These are phyloP conservation scores for Trichechus manatus DNA, from an alignment of 2,113 vertebrate species.

Conservation along the genomic window DNA sequence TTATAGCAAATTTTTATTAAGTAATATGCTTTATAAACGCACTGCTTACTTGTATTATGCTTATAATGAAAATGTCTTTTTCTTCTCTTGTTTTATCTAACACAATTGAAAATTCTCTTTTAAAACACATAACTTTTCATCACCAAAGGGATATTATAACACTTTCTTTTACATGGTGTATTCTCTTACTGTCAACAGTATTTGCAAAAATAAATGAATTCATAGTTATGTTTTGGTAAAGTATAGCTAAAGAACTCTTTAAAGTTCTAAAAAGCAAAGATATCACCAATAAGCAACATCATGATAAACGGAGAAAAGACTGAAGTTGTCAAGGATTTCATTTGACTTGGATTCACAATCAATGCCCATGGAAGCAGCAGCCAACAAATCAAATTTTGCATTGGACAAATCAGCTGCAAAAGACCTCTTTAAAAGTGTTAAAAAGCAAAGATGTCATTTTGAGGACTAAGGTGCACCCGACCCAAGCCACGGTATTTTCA, in stretches of 20 bases:
- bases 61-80: background rate
- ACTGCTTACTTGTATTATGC: background rate
- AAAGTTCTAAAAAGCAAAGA: too few relatives aligned
- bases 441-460: too few relatives aligned
- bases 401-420: too few relatives aligned
- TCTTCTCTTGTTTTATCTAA: conserved; percentile 10
- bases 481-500: too few relatives aligned
- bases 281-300: too few relatives aligned
- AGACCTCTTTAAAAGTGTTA: too few relatives aligned
- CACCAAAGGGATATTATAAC: background rate
- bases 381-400: too few relatives aligned
- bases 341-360: too few relatives aligned
- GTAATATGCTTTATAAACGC: background rate
- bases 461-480: too few relatives aligned
- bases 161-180: conserved; percentile 7
- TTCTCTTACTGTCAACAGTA: background rate
- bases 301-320: too few relatives aligned
- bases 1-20: background rate
- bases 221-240: background rate
- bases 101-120: conserved; percentile 12
- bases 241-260: background rate
- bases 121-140: background rate
- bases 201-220: conserved; percentile 37
- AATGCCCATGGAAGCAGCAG: too few relatives aligned
- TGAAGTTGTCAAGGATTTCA: too few relatives aligned